phyloP scores from a whole-genome alignment of 2,888 invertebrate genomes.

The Lamellibrachia satsuma region DNA sequence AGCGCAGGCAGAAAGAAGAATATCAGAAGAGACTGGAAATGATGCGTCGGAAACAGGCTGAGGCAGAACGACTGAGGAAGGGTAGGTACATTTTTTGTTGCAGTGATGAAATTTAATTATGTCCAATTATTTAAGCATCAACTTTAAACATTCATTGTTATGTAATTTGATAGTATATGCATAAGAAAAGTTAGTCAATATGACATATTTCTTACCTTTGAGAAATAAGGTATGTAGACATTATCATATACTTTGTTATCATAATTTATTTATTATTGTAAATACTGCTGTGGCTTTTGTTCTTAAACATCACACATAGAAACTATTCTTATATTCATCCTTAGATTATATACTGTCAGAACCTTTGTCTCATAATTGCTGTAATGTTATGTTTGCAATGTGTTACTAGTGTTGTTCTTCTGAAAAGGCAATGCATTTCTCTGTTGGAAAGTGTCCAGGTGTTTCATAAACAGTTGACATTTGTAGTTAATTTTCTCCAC shows the following conservation, averaged over 20 bases:
- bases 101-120: not conserved
- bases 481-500: not conserved
- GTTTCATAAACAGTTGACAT: not conserved
- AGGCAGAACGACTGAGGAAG: constrained; percentile 48
- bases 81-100: constrained; percentile 33
- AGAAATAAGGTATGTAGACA: no score
- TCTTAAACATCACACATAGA: not conserved
- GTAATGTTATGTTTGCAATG: not conserved
- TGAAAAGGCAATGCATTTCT: not conserved
- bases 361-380: not conserved
- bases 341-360: no score
- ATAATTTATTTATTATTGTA: not conserved
- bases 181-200: not conserved
- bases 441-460: not conserved
- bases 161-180: not conserved
- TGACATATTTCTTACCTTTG: not conserved
- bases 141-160: not conserved
- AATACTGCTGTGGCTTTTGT: not conserved
- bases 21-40: constrained; percentile 57
- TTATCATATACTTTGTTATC: no score
- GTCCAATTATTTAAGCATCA: not conserved
- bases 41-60: constrained; percentile 54
- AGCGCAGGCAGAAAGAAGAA: constrained; percentile 43
- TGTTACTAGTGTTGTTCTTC: not conserved
- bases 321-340: not conserved